Conservation (phyloP, 2,888 invertebrate genomes). For the Diabrotica balteata region DNA sequence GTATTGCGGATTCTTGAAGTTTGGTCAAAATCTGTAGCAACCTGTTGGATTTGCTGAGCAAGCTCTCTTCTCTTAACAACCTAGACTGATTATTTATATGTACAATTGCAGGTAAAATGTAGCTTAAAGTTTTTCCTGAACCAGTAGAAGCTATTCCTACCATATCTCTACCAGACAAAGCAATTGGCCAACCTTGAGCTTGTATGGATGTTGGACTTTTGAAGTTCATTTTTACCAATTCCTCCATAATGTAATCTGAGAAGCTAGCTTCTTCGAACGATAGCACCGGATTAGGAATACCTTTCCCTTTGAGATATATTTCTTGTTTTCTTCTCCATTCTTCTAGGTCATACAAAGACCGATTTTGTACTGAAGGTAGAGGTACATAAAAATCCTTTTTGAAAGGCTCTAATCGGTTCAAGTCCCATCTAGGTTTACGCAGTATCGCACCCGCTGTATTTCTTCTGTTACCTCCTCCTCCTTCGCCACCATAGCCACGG, state of each 20-base stretch:
- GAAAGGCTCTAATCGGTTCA: slow-evolving; percentile 80
- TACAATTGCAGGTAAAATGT: slow-evolving; percentile 91
- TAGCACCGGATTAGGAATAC: slow-evolving; percentile 85
- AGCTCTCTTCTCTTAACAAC: slow-evolving; percentile 86
- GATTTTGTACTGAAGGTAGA: slow-evolving; percentile 71
- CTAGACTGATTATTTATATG: slow-evolving; percentile 93
- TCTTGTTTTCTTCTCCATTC: slow-evolving; percentile 80
- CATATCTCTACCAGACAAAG: slow-evolving; percentile 89
- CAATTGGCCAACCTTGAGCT: slow-evolving; percentile 92
- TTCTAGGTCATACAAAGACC: slow-evolving; percentile 75
- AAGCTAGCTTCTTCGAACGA: slow-evolving; percentile 89
- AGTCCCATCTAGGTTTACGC: slow-evolving; percentile 89
- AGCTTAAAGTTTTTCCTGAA: slow-evolving; percentile 90
- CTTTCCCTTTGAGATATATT: slow-evolving; percentile 86
- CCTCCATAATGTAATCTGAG: slow-evolving; percentile 80
- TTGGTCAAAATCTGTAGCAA: slow-evolving; percentile 87
- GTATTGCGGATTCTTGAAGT: slow-evolving; percentile 88
- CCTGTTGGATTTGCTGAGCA: slow-evolving; percentile 84
- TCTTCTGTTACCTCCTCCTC: slow-evolving; percentile 62
- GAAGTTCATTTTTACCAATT: slow-evolving; percentile 82
- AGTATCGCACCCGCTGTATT: slow-evolving; percentile 80
- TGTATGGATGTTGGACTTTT: slow-evolving; percentile 93
- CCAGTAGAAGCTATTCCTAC: slow-evolving; percentile 97
- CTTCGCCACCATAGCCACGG: slow-evolving; percentile 60
- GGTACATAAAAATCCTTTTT: slow-evolving; percentile 94